phyloP scores from a whole-genome alignment of 1,140 invertebrate genomes.

The Aphelenchoides besseyi region DNA sequence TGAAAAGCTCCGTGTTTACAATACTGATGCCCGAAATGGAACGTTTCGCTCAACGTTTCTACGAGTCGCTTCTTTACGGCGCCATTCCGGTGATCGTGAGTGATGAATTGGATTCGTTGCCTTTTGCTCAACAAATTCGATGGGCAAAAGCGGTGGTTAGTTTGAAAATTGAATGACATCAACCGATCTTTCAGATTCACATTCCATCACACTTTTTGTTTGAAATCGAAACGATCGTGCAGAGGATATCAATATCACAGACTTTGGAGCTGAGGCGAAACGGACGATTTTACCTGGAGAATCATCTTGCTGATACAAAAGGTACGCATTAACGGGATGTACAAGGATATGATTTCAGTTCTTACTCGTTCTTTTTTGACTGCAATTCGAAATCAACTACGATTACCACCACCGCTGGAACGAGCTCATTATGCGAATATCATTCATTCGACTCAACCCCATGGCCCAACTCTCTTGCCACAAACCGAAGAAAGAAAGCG shows the following conservation, averaged over 20 bases:
- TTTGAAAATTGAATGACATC: not conserved
- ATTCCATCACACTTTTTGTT: not conserved
- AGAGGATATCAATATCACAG: not conserved
- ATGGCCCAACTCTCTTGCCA: not conserved
- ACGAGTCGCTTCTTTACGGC: not conserved
- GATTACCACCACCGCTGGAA: not conserved
- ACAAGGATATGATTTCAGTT: not conserved
- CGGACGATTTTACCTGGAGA: conserved; percentile 8
- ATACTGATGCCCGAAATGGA: not conserved
- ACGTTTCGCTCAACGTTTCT: not conserved
- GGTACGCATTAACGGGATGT: not conserved
- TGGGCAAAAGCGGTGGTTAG: not conserved
- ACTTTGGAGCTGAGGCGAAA: not conserved
- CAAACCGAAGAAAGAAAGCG: not conserved
- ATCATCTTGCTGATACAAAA: not conserved
- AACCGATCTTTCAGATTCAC: not conserved
- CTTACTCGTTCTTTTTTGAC: not conserved
- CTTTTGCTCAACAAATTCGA: not conserved
- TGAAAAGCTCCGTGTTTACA: conserved; percentile 6
- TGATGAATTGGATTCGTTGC: not conserved
- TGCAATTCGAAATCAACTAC: not conserved
- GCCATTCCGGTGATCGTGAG: conserved; percentile 3
- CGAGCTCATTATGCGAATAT: not conserved
- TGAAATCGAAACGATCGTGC: not conserved
- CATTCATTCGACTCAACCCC: conserved; percentile 3